Conservation (phyloP, 2,888 invertebrate species). For the Eristalis intricaria region DNA sequence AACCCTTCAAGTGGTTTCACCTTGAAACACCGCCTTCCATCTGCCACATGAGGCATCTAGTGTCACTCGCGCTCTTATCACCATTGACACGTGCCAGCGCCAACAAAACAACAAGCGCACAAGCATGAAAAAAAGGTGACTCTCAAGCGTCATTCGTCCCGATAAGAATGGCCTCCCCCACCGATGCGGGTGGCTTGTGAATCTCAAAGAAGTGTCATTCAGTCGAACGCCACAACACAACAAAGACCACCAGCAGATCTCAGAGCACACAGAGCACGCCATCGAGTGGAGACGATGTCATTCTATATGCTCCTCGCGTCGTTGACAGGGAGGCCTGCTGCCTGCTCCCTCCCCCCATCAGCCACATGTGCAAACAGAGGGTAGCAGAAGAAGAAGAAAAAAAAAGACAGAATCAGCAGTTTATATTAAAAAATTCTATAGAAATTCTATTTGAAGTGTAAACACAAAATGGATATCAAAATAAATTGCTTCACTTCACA, state of each 20-base stretch:
- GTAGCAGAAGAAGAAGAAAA: neutral
- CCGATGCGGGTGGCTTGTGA: neutral
- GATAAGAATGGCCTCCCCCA: neutral
- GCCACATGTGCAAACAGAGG: conserved; percentile 26
- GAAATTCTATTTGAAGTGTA: conserved; percentile 65
- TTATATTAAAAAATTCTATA: conserved; percentile 68
- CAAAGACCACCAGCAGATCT: neutral
- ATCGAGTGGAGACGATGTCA: conserved; percentile 43
- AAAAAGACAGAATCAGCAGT: conserved; percentile 25
- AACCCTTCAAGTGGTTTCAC: too few relatives aligned
- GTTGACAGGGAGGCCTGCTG: too few relatives aligned
- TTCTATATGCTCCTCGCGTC: conserved; percentile 11
- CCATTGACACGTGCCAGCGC: conserved; percentile 25
- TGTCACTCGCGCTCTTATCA: conserved; percentile 29
- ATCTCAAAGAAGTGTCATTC: neutral
- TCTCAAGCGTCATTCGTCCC: neutral
- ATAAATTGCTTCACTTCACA: conserved; percentile 72
- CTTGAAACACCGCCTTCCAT: too few relatives aligned
- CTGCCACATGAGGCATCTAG: neutral
- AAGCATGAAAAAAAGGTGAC: conserved; percentile 12
- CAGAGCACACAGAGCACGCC: neutral
- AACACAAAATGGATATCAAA: conserved; percentile 69
- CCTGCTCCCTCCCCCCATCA: neutral
- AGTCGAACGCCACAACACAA: neutral
- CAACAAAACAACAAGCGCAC: neutral